A percentile compares a stretch with the other conserved stretches of the same genome.
Evolutionary conservation across 2,797 vertebrate species (phyloP).

Genomic region (Muraenolepis orangiensis): DNA sequence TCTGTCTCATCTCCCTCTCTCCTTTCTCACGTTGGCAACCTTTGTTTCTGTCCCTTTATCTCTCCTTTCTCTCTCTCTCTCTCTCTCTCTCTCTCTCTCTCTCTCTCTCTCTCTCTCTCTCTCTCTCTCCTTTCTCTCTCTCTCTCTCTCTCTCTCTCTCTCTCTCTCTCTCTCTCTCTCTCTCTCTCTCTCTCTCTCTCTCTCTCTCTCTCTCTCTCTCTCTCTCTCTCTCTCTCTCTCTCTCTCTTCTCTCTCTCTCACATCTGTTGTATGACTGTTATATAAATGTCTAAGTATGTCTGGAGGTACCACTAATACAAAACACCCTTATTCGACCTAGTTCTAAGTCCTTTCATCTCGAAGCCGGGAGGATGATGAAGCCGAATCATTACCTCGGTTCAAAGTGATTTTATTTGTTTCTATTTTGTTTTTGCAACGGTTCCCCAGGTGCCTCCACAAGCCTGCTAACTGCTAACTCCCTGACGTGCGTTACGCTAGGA

Average conservation of each 20-base stretch:
- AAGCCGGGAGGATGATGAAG: no score
- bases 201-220: conserved; percentile 39
- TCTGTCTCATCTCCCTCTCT: conserved; percentile 1
- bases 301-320: not conserved
- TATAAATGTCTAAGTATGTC: not conserved
- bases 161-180: not conserved
- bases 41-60: conserved; percentile 39
- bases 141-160: not conserved
- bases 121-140: not conserved
- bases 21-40: no score
- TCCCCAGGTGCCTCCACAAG: no score
- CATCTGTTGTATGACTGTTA: not conserved
- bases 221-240: conserved; percentile 16
- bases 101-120: not conserved
- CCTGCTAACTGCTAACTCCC: no score
- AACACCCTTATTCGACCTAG: not conserved
- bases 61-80: conserved; percentile 24
- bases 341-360: no score
- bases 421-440: no score
- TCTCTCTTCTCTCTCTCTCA: not conserved
- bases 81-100: conserved; percentile 3
- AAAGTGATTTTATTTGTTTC: not conserved
- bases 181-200: conserved; percentile 15
- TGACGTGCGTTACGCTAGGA: no score
- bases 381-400: not conserved